phyloP scores from a whole-genome alignment of 2,113 vertebrate species.

The Puntigrus tetrazona region DNA sequence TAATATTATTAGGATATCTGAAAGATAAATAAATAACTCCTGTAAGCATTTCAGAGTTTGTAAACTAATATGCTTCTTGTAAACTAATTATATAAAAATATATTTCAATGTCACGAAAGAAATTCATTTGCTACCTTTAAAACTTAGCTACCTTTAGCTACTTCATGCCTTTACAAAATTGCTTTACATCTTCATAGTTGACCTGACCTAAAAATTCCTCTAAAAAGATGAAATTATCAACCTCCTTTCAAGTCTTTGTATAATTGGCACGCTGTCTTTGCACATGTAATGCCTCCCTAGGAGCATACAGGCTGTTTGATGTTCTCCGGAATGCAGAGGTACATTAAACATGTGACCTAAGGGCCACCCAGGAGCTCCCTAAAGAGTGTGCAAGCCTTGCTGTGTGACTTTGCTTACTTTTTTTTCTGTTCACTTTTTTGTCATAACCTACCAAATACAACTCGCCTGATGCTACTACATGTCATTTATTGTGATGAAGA shows the following conservation, averaged over 20 bases:
- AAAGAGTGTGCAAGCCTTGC: neutral
- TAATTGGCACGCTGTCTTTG: neutral
- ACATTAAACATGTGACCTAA: slow-evolving; percentile 42
- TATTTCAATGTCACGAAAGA: neutral
- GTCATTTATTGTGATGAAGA: neutral
- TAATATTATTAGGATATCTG: neutral
- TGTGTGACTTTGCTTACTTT: neutral
- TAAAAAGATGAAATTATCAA: neutral
- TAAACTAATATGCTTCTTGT: too few species aligned
- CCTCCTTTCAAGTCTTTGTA: neutral
- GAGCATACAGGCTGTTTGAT: slow-evolving; percentile 25
- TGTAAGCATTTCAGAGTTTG: too few species aligned
- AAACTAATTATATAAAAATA: too few species aligned
- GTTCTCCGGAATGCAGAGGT: slow-evolving; percentile 24
- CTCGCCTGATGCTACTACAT: neutral
- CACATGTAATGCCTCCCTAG: neutral
- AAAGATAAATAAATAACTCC: neutral
- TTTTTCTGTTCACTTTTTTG: neutral
- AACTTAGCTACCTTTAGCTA: too few species aligned
- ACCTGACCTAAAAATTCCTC: neutral
- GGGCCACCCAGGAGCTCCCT: slow-evolving; percentile 63
- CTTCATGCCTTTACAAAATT: neutral
- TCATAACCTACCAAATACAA: neutral
- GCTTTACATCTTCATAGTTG: neutral
- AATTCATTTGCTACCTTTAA: too few species aligned